Base-by-base conservation (phyloP, 2,888 invertebrate species). In the Dione vanillae region DNA sequence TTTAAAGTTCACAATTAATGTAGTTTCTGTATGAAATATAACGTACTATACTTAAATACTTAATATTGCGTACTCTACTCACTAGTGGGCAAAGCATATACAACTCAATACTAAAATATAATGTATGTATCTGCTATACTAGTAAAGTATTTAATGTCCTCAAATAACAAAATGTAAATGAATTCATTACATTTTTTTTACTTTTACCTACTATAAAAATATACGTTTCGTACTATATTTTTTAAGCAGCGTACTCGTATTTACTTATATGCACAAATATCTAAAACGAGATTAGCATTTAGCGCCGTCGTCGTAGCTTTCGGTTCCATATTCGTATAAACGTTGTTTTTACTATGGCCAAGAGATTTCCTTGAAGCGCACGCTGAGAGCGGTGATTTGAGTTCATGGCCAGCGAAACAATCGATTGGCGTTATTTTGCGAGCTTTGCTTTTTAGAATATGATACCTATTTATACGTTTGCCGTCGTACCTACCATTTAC, bases 371-470 rank as follows among this genome's bases (percentile, higher is more conserved):
- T 80, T 80, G 81, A 83, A 82, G 79, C 80, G 76, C 71, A 73
- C 72, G 74, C 66, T 75, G 76, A 75, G 79, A 83, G 84, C 84
- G 82, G 80, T 80, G 79, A 81, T 78, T 80, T 73, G 86, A 84
- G 90, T 91, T 90, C 90, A 91, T 83, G 90, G 89, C 85, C 90
- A 87, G 77, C 80, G 81, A 82, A 88, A 89, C 87, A 90, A 92
- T 91, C 88, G 89, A 89, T 89, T 85, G 85, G 77, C 78, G 79
- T 80, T 84, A 84, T 82, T 84, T 84, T 80, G 82, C 82, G 75
- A 76, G 77, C 80, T 77, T 66, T 69, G 70, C 74, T 43, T 65
- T 66, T 61, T 70, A 65, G 72, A 74, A 73, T 69, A 58, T 62
- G 70, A 81, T 79, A 80, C 70, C 56, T 49, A 64, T 73, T 56